Evolutionary conservation across 1,140 invertebrate species (phyloP).

Genomic region (Procambarus clarkii): DNA sequence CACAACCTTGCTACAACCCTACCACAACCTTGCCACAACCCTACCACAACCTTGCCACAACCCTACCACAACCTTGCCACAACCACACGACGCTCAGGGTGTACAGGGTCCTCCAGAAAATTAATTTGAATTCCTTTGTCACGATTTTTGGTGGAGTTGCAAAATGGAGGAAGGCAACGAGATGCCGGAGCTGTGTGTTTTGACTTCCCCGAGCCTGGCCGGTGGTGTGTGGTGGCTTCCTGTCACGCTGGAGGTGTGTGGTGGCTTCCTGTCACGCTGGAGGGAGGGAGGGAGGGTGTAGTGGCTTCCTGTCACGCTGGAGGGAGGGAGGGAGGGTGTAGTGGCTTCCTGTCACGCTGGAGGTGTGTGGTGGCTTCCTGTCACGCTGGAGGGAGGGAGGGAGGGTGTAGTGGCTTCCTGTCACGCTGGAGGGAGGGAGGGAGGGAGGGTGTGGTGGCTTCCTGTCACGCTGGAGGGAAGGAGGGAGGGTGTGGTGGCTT

Average conservation of each 20-base stretch:
- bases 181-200: neutral
- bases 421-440: too few species aligned
- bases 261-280: too few species aligned
- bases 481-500: too few species aligned
- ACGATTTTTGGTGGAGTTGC: neutral
- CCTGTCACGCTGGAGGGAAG: too few species aligned
- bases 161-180: neutral
- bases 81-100: neutral
- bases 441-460: too few species aligned
- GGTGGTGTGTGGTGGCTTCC: neutral
- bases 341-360: too few species aligned
- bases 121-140: conserved; percentile 18
- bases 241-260: neutral
- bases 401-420: too few species aligned
- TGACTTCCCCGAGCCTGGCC: neutral
- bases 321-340: neutral
- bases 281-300: neutral
- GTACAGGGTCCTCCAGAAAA: neutral
- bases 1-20: too few species aligned
- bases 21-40: neutral
- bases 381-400: too few species aligned
- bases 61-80: neutral
- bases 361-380: too few species aligned
- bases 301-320: too few species aligned
- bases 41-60: neutral